Base-by-base conservation (phyloP, 2,888 invertebrate species). In the Odontocolon sp. region DNA sequence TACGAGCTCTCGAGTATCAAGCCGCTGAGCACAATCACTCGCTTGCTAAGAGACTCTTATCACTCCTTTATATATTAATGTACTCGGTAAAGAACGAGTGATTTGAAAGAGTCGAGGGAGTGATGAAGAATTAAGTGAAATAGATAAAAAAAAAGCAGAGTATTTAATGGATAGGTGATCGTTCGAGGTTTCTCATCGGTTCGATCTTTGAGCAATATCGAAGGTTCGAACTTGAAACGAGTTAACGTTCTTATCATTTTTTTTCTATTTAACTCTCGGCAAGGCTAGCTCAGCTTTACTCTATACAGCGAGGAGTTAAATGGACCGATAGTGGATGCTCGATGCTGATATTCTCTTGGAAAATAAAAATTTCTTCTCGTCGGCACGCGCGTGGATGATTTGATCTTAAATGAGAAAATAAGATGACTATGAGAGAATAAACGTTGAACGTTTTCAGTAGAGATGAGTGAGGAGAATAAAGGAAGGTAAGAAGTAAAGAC, bases 191-290 rank as follows among this genome's bases (percentile, higher is more conserved):
- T n/a, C n/a, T n/a, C n/a, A n/a, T n/a, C n/a, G n/a, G n/a, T n/a
- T n/a, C n/a, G n/a, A n/a, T n/a, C n/a, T n/a, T n/a, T n/a, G n/a
- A n/a, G n/a, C n/a, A n/a, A n/a, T n/a, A n/a, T n/a, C n/a, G n/a
- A n/a, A n/a, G n/a, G n/a, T n/a, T n/a, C n/a, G n/a, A n/a, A n/a
- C n/a, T n/a, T n/a, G n/a, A n/a, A n/a, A n/a, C n/a, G n/a, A n/a
- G n/a, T n/a, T n/a, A n/a, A n/a, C n/a, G n/a, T n/a, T n/a, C n/a
- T n/a, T n/a, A n/a, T n/a, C n/a, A n/a, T n/a, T n/a, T n/a, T 18
- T 40, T 56, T 56, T 67, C 52, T 45, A 33, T 45, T 33, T 33
- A 67, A 45, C 14, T n/a, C n/a, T n/a, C n/a, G 45, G 33, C 54
- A 31, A 40, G 28, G 40, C 52, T 40, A 28, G 14, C 42, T 31